phyloP scores from a whole-genome alignment of 2,888 invertebrate species.

The Parnassius apollo region DNA sequence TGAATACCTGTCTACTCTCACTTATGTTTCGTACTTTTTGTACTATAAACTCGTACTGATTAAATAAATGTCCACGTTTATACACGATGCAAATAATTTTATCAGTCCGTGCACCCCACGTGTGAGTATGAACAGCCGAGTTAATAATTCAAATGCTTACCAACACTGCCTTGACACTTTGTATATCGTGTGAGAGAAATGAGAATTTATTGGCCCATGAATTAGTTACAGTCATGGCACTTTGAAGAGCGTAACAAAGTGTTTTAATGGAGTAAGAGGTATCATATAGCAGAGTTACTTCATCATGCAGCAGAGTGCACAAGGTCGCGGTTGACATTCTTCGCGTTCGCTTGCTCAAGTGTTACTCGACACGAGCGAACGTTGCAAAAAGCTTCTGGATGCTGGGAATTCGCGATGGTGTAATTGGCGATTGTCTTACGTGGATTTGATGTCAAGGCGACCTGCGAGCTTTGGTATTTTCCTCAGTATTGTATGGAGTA shows the following conservation, averaged over 20 bases:
- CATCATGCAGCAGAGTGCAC: constrained; percentile 33
- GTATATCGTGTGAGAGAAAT: constrained; percentile 11
- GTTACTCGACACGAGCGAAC: constrained; percentile 6
- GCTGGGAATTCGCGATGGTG: constrained; percentile 39
- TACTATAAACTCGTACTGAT: too few species aligned
- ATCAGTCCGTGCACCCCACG: constrained; percentile 12
- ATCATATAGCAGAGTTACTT: constrained; percentile 13
- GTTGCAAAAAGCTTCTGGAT: constrained; percentile 25
- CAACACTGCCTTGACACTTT: constrained; percentile 11
- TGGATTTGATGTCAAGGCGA: constrained; percentile 35
- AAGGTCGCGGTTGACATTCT: constrained; percentile 63
- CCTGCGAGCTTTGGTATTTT: constrained; percentile 13
- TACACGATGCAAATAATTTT: constrained; percentile 16
- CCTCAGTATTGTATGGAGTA: constrained; percentile 7
- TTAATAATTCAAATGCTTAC: constrained; percentile 23
- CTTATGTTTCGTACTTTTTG: too few species aligned
- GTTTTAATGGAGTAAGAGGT: constrained; percentile 20
- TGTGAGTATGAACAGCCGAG: constrained; percentile 13
- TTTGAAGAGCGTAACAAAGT: constrained; percentile 23
- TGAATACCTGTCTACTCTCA: too few species aligned
- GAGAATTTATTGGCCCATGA: constrained; percentile 26
- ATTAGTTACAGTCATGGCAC: constrained; percentile 18
- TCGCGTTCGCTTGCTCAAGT: constrained; percentile 50
- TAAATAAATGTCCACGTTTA: not conserved
- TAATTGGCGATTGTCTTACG: constrained; percentile 52